A percentile compares a stretch with the other conserved stretches of the same genome.
These are phyloP conservation scores for Acanthopagrus latus DNA, from an alignment of 2,797 vertebrate species.

Conservation along the genomic window DNA sequence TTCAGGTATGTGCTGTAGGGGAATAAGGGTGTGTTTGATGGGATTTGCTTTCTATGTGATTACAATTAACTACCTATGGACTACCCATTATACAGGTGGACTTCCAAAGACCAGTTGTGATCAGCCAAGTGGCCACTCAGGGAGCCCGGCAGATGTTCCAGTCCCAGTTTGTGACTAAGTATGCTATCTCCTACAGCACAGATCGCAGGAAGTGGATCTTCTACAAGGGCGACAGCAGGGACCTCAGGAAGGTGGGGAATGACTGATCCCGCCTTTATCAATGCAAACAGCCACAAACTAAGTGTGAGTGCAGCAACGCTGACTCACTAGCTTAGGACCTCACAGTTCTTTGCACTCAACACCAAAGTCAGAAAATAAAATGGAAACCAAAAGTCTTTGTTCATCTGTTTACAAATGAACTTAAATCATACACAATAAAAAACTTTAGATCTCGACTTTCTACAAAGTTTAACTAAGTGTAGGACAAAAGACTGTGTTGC, in stretches of 20 bases:
- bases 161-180: conserved; percentile 85
- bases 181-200: conserved; percentile 90
- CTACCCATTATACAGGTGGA: conserved; percentile 87
- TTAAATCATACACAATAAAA: too few relatives aligned
- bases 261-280: not conserved
- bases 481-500: too few relatives aligned
- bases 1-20: conserved; percentile 87
- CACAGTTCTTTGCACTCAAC: too few relatives aligned
- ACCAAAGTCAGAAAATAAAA: too few relatives aligned
- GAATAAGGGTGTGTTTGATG: not conserved
- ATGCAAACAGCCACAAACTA: not conserved
- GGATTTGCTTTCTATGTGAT: not conserved
- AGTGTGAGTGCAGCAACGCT: too few relatives aligned
- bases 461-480: too few relatives aligned
- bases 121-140: conserved; percentile 94
- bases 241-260: conserved; percentile 82
- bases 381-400: too few relatives aligned
- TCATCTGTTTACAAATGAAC: too few relatives aligned
- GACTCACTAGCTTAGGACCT: too few relatives aligned
- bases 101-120: conserved; percentile 90
- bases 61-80: not conserved
- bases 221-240: conserved; percentile 91
- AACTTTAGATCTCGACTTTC: too few relatives aligned
- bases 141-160: conserved; percentile 90
- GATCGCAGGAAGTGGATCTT: conserved; percentile 89